These are phyloP conservation scores for Cosmopolites sordidus DNA, from an alignment of 2,888 invertebrate genomes.

Conservation along the genomic window DNA sequence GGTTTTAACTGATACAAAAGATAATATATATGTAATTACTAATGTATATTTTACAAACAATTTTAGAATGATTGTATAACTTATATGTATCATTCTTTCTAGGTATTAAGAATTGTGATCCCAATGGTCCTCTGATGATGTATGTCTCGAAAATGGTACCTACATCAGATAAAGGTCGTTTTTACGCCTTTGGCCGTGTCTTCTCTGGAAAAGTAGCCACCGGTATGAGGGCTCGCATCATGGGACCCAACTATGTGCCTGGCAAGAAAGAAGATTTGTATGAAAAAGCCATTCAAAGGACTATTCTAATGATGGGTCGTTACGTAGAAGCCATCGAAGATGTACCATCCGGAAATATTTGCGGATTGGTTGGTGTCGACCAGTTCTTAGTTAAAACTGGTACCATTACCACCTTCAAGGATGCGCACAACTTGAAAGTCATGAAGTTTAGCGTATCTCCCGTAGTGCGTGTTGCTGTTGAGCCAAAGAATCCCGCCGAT, in stretches of 20 bases:
- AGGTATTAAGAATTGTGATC: slow-evolving; percentile 75
- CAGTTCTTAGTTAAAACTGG: slow-evolving; percentile 99
- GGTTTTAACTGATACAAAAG: slow-evolving; percentile 7
- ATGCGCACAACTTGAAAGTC: slow-evolving; percentile 98
- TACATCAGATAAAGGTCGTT: slow-evolving; percentile 98
- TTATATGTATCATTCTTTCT: too few relatives aligned
- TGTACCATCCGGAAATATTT: slow-evolving; percentile 97
- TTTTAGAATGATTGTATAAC: too few relatives aligned
- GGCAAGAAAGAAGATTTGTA: slow-evolving; percentile 99
- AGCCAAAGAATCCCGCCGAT: slow-evolving; percentile 98
- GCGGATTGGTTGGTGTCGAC: slow-evolving; percentile 99
- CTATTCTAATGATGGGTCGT: slow-evolving; percentile 99
- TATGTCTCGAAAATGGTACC: slow-evolving; percentile 99
- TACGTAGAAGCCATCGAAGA: slow-evolving; percentile 99
- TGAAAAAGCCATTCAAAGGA: slow-evolving; percentile 98
- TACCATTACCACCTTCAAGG: slow-evolving; percentile 97
- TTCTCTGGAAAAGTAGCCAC: slow-evolving; percentile 91
- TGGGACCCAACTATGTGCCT: slow-evolving; percentile 97
- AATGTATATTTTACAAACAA: too few relatives aligned
- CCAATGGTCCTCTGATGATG: slow-evolving; percentile 99
- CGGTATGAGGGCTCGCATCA: slow-evolving; percentile 93
- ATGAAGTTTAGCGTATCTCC: slow-evolving; percentile 99
- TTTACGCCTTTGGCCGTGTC: slow-evolving; percentile 99
- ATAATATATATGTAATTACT: too few relatives aligned
- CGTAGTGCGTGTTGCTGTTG: slow-evolving; percentile 98